phyloP scores from a whole-genome alignment of 2,888 invertebrate species.

The Cyclophora punctaria region DNA sequence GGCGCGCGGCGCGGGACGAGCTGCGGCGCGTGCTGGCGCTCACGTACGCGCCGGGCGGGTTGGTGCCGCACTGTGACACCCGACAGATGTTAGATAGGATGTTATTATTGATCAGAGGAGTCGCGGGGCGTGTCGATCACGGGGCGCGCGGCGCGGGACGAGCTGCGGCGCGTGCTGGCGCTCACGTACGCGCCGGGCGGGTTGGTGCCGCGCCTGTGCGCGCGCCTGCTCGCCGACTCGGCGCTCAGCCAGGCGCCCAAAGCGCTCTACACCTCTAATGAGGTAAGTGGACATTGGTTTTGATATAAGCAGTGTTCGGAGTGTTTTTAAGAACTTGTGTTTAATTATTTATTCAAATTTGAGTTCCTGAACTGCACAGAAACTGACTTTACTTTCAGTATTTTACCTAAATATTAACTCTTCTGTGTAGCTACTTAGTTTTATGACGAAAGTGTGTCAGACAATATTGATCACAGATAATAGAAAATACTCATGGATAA shows the following conservation, averaged over 20 bases:
- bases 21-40: slow-evolving; percentile 88
- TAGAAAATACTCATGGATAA: no score
- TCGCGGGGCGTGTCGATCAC: slow-evolving; percentile 47
- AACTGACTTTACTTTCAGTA: no score
- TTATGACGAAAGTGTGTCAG: no score
- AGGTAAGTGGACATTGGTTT: slow-evolving; percentile 70
- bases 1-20: slow-evolving; percentile 65
- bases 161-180: slow-evolving; percentile 84
- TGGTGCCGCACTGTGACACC: slow-evolving; percentile 96
- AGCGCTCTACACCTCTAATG: slow-evolving; percentile 82
- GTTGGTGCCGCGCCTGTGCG: slow-evolving; percentile 96
- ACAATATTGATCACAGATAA: no score
- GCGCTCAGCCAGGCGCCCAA: slow-evolving; percentile 86
- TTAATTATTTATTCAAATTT: no score
- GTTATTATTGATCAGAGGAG: slow-evolving; percentile 31
- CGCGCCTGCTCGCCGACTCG: slow-evolving; percentile 93
- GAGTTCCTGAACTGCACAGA: no score
- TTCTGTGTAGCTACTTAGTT: no score
- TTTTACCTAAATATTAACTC: no score
- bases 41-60: slow-evolving; percentile 98
- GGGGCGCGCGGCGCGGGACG: slow-evolving; percentile 67
- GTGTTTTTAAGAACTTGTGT: no score
- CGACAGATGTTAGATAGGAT: slow-evolving; percentile 76
- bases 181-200: slow-evolving; percentile 99
- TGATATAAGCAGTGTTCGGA: no score